Conservation (phyloP, 1,140 invertebrate species). For the Drosophila navojoa region DNA sequence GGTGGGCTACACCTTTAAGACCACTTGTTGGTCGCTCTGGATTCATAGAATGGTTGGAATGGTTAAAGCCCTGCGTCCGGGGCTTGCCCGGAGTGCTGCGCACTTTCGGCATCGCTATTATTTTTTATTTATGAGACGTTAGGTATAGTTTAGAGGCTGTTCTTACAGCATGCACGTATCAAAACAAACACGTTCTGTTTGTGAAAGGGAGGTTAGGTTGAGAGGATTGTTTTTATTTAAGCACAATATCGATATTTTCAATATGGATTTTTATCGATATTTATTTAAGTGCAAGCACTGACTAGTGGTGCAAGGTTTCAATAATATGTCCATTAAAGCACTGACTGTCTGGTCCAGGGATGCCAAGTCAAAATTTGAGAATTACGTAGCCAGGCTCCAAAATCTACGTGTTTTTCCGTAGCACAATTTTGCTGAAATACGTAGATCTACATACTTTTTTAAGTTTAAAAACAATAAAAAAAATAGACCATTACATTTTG, state of each 20-base stretch:
- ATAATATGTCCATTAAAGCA: no score
- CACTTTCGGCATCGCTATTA: conserved; percentile 88
- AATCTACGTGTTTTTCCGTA: no score
- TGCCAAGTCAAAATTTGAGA: no score
- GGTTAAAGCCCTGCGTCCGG: conserved; percentile 91
- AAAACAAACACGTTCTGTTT: conserved; percentile 70
- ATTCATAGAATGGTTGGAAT: conserved; percentile 94
- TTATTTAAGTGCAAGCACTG: no score
- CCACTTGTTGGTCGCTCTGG: conserved; percentile 90
- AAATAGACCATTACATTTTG: no score
- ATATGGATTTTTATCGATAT: conserved; percentile 1
- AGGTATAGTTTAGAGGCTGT: conserved; percentile 15
- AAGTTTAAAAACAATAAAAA: no score
- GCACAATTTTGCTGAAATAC: no score
- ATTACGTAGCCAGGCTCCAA: no score
- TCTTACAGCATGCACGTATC: conserved; percentile 37
- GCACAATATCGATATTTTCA: conserved; percentile 4
- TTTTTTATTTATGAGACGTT: conserved; percentile 17
- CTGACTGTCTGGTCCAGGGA: no score
- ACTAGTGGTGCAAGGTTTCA: no score
- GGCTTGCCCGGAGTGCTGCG: conserved; percentile 88
- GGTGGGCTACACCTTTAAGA: conserved; percentile 93
- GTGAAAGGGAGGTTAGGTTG: conserved; percentile 46
- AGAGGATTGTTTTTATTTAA: conserved; percentile 15
- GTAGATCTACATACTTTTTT: no score